Percentiles rank a stretch among this genome's conserved stretches.
Conservation (phyloP, 2,888 invertebrate species). For the Gastrophysa polygoni region DNA sequence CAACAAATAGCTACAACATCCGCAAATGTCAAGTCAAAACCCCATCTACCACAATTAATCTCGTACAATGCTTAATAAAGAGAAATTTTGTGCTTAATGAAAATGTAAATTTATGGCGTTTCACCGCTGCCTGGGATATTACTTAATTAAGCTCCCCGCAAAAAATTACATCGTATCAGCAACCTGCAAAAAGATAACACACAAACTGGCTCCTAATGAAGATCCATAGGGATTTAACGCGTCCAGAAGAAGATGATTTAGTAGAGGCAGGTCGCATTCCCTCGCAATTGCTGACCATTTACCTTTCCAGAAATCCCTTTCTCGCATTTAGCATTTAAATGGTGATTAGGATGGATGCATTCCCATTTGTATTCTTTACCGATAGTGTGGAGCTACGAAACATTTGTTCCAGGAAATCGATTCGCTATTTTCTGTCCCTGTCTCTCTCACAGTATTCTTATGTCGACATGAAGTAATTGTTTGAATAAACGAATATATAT, state of each 20-base stretch:
- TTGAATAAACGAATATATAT: too few relatives aligned
- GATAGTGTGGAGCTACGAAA: too few relatives aligned
- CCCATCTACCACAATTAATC: slow-evolving; percentile 31
- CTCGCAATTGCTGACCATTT: slow-evolving; percentile 27
- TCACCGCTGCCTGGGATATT: slow-evolving; percentile 30
- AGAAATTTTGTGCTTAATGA: slow-evolving; percentile 32
- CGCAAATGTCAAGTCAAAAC: slow-evolving; percentile 26
- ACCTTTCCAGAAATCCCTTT: slow-evolving; percentile 31
- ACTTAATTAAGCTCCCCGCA: slow-evolving; percentile 29
- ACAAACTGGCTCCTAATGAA: slow-evolving; percentile 40
- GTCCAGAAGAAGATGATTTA: slow-evolving; percentile 38
- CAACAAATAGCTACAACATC: slow-evolving; percentile 29
- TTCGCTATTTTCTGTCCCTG: too few relatives aligned
- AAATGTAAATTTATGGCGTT: slow-evolving; percentile 33
- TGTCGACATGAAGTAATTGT: too few relatives aligned
- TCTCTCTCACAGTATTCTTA: too few relatives aligned
- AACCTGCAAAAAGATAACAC: slow-evolving; percentile 33
- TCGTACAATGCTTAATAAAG: slow-evolving; percentile 31
- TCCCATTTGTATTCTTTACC: background rate
- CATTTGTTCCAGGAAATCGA: too few relatives aligned
- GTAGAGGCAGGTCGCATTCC: slow-evolving; percentile 22
- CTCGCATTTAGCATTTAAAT: slow-evolving; percentile 14
- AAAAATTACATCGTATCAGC: slow-evolving; percentile 31
- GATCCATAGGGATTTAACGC: slow-evolving; percentile 41
- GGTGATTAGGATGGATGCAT: background rate